A percentile compares a stretch with the other conserved stretches of the same genome.
Evolutionary conservation across 2,888 invertebrate species (phyloP).

Genomic region (Drosophila mercatorum): DNA sequence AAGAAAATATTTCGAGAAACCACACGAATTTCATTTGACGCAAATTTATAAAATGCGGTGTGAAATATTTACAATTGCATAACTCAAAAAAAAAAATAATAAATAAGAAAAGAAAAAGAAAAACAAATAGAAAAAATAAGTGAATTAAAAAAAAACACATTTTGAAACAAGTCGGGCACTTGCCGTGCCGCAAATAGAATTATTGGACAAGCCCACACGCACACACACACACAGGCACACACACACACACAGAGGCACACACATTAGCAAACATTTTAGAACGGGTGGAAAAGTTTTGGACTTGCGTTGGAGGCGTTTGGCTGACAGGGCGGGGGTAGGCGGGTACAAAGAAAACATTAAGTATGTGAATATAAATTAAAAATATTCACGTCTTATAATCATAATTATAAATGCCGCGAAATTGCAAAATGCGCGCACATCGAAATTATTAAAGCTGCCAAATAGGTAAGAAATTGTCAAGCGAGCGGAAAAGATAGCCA

Average conservation of each 20-base stretch:
- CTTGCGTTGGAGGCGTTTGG: neutral
- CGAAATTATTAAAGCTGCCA: conserved; percentile 45
- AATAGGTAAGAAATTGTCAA: conserved; percentile 25
- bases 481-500: conserved; percentile 5
- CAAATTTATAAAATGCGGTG: conserved; percentile 32
- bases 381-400: conserved; percentile 67
- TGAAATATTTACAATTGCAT: conserved; percentile 54
- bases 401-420: conserved; percentile 56
- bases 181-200: conserved; percentile 49
- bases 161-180: conserved; percentile 30
- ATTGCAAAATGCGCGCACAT: conserved; percentile 65
- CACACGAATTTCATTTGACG: conserved; percentile 26
- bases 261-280: conserved; percentile 7
- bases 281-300: conserved; percentile 7
- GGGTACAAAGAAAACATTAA: conserved; percentile 15
- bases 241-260: neutral
- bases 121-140: neutral
- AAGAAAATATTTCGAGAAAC: conserved; percentile 1
- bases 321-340: neutral
- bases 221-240: neutral
- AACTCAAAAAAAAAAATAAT: conserved; percentile 28
- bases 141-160: conserved; percentile 8
- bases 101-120: neutral
- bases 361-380: conserved; percentile 58
- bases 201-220: conserved; percentile 46